A percentile compares a stretch with the other conserved stretches of the same genome.
phyloP scores from a whole-genome alignment of 2,888 invertebrate genomes.

The Petrophora chlorosata region DNA sequence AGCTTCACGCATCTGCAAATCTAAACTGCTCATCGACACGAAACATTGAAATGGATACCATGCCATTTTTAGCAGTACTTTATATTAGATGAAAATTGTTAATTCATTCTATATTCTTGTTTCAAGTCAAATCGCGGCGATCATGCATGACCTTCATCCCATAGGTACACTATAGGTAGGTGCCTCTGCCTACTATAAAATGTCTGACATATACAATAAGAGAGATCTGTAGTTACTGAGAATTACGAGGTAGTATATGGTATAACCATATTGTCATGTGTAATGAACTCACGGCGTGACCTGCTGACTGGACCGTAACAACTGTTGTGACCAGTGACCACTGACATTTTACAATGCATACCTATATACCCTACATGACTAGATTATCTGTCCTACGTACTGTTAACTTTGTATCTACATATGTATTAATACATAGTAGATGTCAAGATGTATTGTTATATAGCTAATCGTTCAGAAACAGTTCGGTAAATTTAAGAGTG shows the following conservation, averaged over 20 bases:
- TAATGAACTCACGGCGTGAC: constrained; percentile 60
- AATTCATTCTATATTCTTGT: too few species aligned
- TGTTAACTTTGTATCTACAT: not conserved
- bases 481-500: too few species aligned
- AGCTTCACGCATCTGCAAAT: constrained; percentile 15
- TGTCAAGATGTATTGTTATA: too few species aligned
- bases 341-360: constrained; percentile 34
- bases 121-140: too few species aligned
- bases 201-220: too few species aligned
- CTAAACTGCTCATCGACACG: constrained; percentile 21
- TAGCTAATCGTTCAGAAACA: too few species aligned
- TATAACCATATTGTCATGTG: constrained; percentile 38
- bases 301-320: constrained; percentile 64
- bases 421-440: not conserved
- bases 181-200: too few species aligned
- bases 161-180: too few species aligned
- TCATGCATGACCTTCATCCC: too few species aligned
- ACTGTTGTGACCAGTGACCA: constrained; percentile 52
- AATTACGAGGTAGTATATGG: not conserved
- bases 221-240: too few species aligned
- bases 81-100: too few species aligned
- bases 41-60: constrained; percentile 10
- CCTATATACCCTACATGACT: not conserved
- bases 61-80: constrained; percentile 1
- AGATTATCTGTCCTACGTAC: not conserved